Evolutionary conservation across 2,888 invertebrate species (phyloP), one percentile per base, ranked within the genome.

Genomic region (Amphimallon solstitiale): DNA sequence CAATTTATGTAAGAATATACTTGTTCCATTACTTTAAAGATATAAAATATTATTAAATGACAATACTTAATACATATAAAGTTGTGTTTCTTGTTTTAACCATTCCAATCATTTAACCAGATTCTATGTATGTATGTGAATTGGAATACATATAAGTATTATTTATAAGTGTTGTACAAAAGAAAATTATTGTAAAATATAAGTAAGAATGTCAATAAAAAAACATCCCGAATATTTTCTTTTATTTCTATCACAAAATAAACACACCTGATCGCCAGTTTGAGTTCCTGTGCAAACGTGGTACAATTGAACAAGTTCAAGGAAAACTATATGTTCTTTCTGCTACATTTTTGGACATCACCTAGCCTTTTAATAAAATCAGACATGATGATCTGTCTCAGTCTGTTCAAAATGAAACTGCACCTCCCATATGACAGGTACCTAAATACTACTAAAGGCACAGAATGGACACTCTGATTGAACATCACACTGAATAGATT

Each of bases 1-100:
- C 17, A 51, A 60, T 64, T 56, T 67, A 63, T 64, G 15, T 38
- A 38, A 45, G 6, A 52, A 35, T 7, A 54, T 64, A 54, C 46
- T 56, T 64, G 64, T 64, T 64, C 64, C 52, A 54, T 64, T 64
- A 54, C 46, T 54, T 64, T 64, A 56, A 46, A 46, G 29, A 59
- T 59, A 37, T 54, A 51, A 45, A 45, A 63, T 63, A 56, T 45
- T 34, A 54, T 63, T 63, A 52, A 54, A 38, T 45, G 56, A 64
- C 66, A 65, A 62, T 62, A 63, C 65, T 61, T 65, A 48, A 62
- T 54, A 49, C 67, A 62, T 23, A 21, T 51, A 51, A 29, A 62
- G 21, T 59, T 68, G 48, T 35, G 48, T 56, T 48, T 63, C 60
- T 61, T 62, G 38, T 66, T 43, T 52, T 66, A 65, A 29, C 67